Evolutionary conservation across 2,113 vertebrate genomes (phyloP), one percentile per base, ranked within the genome.

Genomic region (Machaerirhynchus nigripectus): DNA sequence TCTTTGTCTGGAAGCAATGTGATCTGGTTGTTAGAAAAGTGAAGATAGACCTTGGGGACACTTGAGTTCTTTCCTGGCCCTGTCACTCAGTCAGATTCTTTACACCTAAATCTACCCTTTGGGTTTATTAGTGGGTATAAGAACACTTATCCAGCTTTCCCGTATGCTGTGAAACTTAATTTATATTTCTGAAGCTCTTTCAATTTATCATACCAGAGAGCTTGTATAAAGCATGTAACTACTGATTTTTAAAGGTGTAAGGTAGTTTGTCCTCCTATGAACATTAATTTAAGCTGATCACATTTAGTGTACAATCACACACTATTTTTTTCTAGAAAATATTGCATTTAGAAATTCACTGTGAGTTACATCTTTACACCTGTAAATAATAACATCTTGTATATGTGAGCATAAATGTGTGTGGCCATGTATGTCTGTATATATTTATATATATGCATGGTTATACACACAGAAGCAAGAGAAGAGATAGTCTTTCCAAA

Each of bases 1-100:
- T 84, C 73, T 92, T 92, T 95, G 60, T 84, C 59, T 96, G 63
- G 37, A 61, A 95, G 46, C 77, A 83, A 59, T 91, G 74, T 22
- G 61, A 81, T 89, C 56, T 22, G 4, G 26, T 60, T 79, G 85
- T 93, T 96, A 90, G 85, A 81, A 88, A 92, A 92, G 56, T 39
- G 64, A 63, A 75, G 73, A 50, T 30, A 73, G 70, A 69, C 81
- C 44, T 39, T 95, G 67, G 81, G 81, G 89, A 91, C 50, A 35
- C 40, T 57, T 49, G 49, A 56, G 60, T 84, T 84, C 80, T 82
- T 78, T 79, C 76, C 73, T 68, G 37, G 27, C 30, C 76, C 60
- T 92, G 76, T 90, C 79, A 82, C 50, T 94, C 87, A 79, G 11
- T 63, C 67, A 52, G 63, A 75, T 90, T 65, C 68, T 92, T 91